Percentiles rank a stretch among this genome's conserved stretches.
phyloP scores from a whole-genome alignment of 2,797 vertebrate genomes.

The Siniperca obscura region DNA sequence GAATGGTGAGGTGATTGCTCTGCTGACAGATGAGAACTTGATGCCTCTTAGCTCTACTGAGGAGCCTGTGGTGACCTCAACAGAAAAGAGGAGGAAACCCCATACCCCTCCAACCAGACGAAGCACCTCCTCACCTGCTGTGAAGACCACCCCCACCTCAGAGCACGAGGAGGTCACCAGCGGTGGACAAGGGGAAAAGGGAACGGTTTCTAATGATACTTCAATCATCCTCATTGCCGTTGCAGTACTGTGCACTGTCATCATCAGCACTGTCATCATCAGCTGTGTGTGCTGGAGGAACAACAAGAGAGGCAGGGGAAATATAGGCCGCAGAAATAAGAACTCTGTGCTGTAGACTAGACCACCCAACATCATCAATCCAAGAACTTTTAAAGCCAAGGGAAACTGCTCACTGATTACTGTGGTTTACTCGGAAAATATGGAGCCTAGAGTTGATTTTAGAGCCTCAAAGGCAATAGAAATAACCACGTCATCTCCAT shows the following conservation, averaged over 20 bases:
- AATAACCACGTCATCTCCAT: slow-evolving; percentile 12
- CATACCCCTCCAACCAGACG: slow-evolving; percentile 61
- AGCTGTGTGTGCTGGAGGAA: slow-evolving; percentile 78
- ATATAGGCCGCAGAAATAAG: slow-evolving; percentile 69
- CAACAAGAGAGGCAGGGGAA: slow-evolving; percentile 75
- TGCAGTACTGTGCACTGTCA: slow-evolving; percentile 70
- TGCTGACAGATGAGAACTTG: slow-evolving; percentile 71
- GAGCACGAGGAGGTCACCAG: slow-evolving; percentile 48
- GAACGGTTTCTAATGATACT: slow-evolving; percentile 30
- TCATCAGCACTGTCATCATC: slow-evolving; percentile 74
- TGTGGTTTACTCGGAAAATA: slow-evolving; percentile 27
- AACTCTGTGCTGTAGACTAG: slow-evolving; percentile 76
- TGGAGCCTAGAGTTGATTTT: slow-evolving; percentile 24
- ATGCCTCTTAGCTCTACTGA: slow-evolving; percentile 39
- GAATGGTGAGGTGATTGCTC: slow-evolving; percentile 75
- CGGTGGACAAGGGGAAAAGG: slow-evolving; percentile 39
- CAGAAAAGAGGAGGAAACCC: slow-evolving; percentile 59
- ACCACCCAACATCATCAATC: slow-evolving; percentile 20
- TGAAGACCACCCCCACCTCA: slow-evolving; percentile 65
- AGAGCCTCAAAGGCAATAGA: slow-evolving; percentile 22
- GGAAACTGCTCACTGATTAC: slow-evolving; percentile 34
- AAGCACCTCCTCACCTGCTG: slow-evolving; percentile 67
- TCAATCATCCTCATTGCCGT: slow-evolving; percentile 66
- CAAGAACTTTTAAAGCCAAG: slow-evolving; percentile 34
- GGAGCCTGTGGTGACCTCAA: slow-evolving; percentile 52